Base-by-base conservation (phyloP, 1,140 invertebrate species). In the Chrysomallon squamiferum region DNA sequence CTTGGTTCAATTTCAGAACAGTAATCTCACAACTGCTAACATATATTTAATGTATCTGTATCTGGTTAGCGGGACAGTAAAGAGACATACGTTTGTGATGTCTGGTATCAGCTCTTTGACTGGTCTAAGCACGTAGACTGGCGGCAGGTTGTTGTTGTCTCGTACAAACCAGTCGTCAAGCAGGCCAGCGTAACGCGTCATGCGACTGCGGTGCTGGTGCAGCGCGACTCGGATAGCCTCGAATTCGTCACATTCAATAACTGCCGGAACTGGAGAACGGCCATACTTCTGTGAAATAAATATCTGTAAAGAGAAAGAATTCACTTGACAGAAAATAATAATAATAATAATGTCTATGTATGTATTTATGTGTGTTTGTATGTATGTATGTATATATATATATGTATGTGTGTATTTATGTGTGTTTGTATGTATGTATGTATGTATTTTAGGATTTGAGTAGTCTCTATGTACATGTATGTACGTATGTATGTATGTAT, bases 121-220 rank as follows among this genome's bases (percentile, higher is more conserved):
- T 5, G 88, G 86, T 68, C 87, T 86, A 29, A 94, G 86, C 4
- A 92, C 87, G 84, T 93, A 93, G 78, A 92, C 93, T 27, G 92
- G 91, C 20, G 92, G 92, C 73, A 91, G 88, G 60, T 90, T 89
- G 68, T 89, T 88, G 45, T 87, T 86, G 75, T 91, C 90, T 43
- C 88, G 84, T 32, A 80, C 83, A 78, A 91, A 93, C 92, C 92
- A 94, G 85, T 93, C 88, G 50, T 81, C 78, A 62, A 83, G 65
- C 13, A 83, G 58, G 11, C 61, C 57, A 1, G 75, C 73, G 20
- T 72, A 72, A 18, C 80, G 58, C 2, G 80, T 78, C 35, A 80
- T 72, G 20, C 79, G 66, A 22, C 72, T 68, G 52, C 69, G 76
- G 65, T 77, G 72, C 27, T 73, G 68, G 13, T 72, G 67, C n/a